Evolutionary conservation across 2,797 vertebrate species (phyloP).

Genomic region (Falco cherrug): DNA sequence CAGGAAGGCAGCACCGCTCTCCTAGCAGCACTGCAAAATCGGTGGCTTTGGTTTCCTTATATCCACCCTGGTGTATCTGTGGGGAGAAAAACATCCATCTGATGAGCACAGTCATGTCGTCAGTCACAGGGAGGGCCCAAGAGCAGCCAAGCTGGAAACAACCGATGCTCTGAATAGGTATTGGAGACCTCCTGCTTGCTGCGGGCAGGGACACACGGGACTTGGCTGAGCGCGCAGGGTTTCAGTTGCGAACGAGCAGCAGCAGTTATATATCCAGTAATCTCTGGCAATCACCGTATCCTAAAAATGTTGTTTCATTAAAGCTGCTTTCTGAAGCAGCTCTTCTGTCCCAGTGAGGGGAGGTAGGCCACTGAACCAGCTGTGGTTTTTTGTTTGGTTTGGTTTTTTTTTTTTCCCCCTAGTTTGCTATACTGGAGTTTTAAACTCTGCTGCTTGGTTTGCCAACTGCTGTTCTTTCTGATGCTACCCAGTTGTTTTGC

Average conservation of each 20-base stretch:
- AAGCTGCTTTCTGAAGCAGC: slow-evolving; percentile 25
- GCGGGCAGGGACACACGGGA: fast-evolving
- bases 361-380: slow-evolving; percentile 57
- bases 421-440: slow-evolving; percentile 65
- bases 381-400: slow-evolving; percentile 11
- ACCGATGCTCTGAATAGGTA: not conserved
- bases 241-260: not conserved
- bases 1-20: not conserved
- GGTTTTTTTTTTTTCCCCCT: not conserved
- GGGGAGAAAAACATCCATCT: not conserved
- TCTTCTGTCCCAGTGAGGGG: not conserved
- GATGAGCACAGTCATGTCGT: not conserved
- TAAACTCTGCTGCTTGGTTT: slow-evolving; percentile 63
- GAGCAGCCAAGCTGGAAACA: not conserved
- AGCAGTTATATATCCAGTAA: slow-evolving; percentile 22
- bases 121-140: not conserved
- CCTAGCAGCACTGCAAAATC: not conserved
- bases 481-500: slow-evolving; percentile 77
- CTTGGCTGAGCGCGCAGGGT: not conserved
- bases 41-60: not conserved
- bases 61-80: not conserved
- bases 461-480: slow-evolving; percentile 74
- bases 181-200: not conserved
- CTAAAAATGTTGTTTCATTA: slow-evolving; percentile 17
- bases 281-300: slow-evolving; percentile 27